Percentiles rank a stretch among this genome's conserved stretches.
phyloP scores from a whole-genome alignment of 2,888 invertebrate species.

The Metallyticus violacea region DNA sequence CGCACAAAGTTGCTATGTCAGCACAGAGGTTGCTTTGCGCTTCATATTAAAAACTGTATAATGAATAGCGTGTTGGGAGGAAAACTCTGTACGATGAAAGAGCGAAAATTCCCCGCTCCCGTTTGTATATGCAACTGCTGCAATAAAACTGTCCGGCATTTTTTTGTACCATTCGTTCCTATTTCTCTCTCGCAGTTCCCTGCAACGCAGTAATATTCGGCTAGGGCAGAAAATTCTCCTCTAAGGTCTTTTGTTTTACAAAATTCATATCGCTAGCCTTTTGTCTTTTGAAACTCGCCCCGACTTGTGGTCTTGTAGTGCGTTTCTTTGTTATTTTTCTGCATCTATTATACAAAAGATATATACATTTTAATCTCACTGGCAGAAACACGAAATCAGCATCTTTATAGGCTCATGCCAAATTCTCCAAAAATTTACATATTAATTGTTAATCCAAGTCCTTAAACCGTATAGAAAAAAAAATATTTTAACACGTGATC shows the following conservation, averaged over 20 bases:
- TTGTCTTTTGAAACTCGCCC: neutral
- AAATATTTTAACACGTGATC: no score
- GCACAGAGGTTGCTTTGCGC: neutral
- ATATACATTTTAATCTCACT: no score
- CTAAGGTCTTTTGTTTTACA: neutral
- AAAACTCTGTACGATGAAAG: neutral
- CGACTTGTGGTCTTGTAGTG: neutral
- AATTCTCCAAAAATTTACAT: no score
- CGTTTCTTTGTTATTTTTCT: no score
- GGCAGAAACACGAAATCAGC: no score
- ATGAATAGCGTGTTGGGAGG: neutral
- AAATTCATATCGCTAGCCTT: neutral
- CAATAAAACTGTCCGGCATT: neutral
- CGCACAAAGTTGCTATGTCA: neutral
- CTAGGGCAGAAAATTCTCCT: neutral
- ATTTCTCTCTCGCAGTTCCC: neutral
- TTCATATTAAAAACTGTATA: conserved; percentile 13
- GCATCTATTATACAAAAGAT: no score
- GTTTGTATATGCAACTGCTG: neutral
- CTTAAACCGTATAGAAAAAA: no score
- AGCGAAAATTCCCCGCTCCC: neutral
- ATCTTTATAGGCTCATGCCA: no score
- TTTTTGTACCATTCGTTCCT: neutral
- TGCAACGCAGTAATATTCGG: neutral
- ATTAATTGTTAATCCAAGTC: no score